Percentiles rank a stretch among this genome's conserved stretches.
These are phyloP conservation scores for Dascillus cervinus DNA, from an alignment of 2,888 invertebrate genomes.

Conservation along the genomic window DNA sequence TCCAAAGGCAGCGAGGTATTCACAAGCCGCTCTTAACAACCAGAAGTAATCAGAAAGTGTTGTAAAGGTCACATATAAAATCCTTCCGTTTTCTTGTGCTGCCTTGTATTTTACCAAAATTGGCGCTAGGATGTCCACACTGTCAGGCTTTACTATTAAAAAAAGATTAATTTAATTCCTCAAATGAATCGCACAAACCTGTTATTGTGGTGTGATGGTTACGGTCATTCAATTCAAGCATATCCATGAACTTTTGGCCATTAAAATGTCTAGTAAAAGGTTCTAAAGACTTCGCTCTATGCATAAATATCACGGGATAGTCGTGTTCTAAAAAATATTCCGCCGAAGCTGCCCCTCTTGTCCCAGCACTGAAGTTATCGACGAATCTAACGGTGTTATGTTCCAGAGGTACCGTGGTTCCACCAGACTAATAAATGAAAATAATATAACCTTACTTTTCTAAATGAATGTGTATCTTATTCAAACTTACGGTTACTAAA, in stretches of 20 bases:
- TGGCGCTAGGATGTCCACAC: conserved; percentile 63
- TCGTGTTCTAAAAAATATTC: conserved; percentile 87
- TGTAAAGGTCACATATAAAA: conserved; percentile 73
- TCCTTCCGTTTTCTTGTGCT: conserved; percentile 63
- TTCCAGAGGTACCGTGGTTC: conserved; percentile 93
- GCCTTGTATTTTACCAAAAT: conserved; percentile 71
- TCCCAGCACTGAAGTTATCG: conserved; percentile 98
- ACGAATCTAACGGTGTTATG: conserved; percentile 96
- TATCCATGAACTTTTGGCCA: conserved; percentile 70
- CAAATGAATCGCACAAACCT: conserved; percentile 38
- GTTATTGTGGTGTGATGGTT: conserved; percentile 58
- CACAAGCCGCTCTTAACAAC: conserved; percentile 75
- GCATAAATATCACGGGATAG: conserved; percentile 91
- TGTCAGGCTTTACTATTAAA: conserved; percentile 60
- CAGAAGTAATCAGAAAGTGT: conserved; percentile 89
- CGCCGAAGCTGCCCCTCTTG: conserved; percentile 87
- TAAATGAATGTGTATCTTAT: too few relatives aligned
- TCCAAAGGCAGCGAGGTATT: conserved; percentile 62
- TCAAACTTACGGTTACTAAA: conserved; percentile 72
- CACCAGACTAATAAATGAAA: conserved; percentile 67
- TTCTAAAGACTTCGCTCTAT: conserved; percentile 81
- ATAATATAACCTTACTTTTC: conserved; percentile 23
- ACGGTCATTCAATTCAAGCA: conserved; percentile 60
- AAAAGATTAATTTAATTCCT: conserved; percentile 1
- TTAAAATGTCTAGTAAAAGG: conserved; percentile 87